These are phyloP conservation scores for Apus apus DNA, from an alignment of 2,113 vertebrate species.

Conservation along the genomic window DNA sequence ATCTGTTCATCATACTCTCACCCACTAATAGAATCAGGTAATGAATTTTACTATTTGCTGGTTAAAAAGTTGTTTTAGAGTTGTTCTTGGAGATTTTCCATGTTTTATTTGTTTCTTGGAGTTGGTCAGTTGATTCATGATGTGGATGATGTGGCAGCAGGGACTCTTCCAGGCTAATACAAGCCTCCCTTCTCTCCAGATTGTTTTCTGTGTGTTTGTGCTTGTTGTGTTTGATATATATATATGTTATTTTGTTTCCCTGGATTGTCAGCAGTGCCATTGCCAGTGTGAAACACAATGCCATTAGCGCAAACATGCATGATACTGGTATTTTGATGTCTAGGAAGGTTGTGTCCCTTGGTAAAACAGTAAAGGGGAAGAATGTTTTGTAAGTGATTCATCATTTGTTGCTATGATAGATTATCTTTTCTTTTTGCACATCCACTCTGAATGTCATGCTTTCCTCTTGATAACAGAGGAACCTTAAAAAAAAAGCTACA, in stretches of 20 bases:
- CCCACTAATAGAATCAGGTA: not conserved
- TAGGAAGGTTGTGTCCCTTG: not conserved
- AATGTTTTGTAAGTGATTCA: conserved; percentile 15
- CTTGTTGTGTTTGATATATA: not conserved
- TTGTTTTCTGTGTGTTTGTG: not conserved
- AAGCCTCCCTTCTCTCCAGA: not conserved
- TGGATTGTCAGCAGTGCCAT: not conserved
- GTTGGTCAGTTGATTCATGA: not conserved
- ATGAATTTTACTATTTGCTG: not conserved
- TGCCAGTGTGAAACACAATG: not conserved
- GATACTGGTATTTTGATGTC: not conserved
- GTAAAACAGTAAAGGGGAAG: not conserved
- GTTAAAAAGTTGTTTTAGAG: not conserved
- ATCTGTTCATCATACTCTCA: not conserved
- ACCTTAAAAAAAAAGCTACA: not conserved
- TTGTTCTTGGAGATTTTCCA: not conserved
- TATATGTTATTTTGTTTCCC: not conserved
- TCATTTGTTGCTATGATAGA: not conserved
- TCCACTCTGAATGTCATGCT: not conserved
- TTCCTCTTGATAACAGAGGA: not conserved
- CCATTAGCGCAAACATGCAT: not conserved
- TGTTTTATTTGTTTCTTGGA: not conserved
- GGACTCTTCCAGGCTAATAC: not conserved
- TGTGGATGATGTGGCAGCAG: not conserved
- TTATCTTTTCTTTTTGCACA: not conserved